Conservation (phyloP, 2,888 invertebrate genomes). For the Onthophagus sagittarius region DNA sequence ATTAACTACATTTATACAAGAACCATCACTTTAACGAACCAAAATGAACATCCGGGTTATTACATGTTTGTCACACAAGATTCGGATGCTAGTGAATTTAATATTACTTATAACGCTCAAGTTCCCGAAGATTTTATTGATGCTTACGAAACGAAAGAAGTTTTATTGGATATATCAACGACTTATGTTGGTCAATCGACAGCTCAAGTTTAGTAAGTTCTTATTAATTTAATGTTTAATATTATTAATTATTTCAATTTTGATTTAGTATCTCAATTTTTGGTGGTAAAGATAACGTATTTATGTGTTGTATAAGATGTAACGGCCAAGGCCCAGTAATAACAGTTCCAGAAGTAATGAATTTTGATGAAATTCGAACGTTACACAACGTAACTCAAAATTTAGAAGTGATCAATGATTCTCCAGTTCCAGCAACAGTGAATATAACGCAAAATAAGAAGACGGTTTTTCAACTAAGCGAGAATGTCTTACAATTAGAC, state of each 20-base stretch:
- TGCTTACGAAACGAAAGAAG: conserved; percentile 46
- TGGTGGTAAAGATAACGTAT: conserved; percentile 20
- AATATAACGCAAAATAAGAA: conserved; percentile 15
- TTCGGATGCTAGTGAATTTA: neutral
- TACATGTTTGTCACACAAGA: conserved; percentile 24
- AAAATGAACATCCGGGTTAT: conserved; percentile 51
- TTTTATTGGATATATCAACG: conserved; percentile 44
- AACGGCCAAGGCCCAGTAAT: conserved; percentile 66
- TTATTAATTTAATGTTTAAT: neutral
- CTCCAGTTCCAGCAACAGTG: conserved; percentile 58
- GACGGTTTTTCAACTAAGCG: conserved; percentile 56
- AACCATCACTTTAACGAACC: conserved; percentile 51
- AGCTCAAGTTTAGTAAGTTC: conserved; percentile 19
- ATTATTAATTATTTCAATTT: neutral
- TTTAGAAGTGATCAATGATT: conserved; percentile 62
- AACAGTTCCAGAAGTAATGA: conserved; percentile 57
- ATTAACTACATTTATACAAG: conserved; percentile 54
- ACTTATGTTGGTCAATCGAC: conserved; percentile 16
- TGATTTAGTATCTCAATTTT: conserved; percentile 32
- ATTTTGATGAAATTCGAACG: conserved; percentile 62
- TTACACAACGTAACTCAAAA: conserved; percentile 51
- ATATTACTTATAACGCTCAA: conserved; percentile 16
- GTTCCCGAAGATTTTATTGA: conserved; percentile 49
- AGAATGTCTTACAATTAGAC: conserved; percentile 36
- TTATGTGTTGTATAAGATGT: conserved; percentile 50